phyloP scores from a whole-genome alignment of 2,113 vertebrate species.

The Tyto alba region DNA sequence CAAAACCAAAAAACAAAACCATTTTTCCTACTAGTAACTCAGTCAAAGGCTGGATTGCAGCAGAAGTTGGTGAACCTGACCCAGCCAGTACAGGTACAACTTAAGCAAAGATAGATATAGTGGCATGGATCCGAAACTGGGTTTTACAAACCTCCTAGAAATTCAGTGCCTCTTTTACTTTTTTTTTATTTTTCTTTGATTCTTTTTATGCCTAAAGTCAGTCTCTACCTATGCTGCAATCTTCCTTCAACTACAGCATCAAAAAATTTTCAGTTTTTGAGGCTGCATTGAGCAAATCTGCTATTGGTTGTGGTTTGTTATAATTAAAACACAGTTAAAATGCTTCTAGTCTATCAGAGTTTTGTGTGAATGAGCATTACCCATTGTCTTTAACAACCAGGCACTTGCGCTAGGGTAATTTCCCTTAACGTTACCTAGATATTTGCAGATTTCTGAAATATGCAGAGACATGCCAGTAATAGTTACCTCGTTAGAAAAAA shows the following conservation, averaged over 20 bases:
- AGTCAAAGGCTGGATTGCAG: not conserved
- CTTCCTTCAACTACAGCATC: not conserved
- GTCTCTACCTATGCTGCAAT: not conserved
- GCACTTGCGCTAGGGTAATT: not conserved
- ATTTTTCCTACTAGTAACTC: not conserved
- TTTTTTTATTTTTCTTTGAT: not conserved
- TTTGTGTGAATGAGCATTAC: constrained; percentile 18
- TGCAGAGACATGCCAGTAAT: not conserved
- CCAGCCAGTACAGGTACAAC: not conserved
- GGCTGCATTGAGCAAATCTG: not conserved
- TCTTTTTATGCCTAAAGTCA: not conserved
- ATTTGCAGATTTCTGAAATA: constrained; percentile 33
- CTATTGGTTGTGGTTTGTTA: not conserved
- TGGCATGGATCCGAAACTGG: not conserved
- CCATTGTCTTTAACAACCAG: not conserved
- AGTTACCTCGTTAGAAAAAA: not conserved
- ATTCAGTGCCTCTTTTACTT: not conserved
- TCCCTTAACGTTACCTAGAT: not conserved
- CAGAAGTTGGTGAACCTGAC: not conserved
- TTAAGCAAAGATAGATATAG: not conserved
- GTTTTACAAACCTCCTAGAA: not conserved
- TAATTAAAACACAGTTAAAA: not conserved
- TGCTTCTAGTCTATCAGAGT: constrained; percentile 12
- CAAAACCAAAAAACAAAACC: not conserved
- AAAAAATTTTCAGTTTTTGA: not conserved